Percentiles rank a stretch among this genome's conserved stretches.
phyloP scores from a whole-genome alignment of 2,113 vertebrate genomes.

The Myiopsitta monachus region DNA sequence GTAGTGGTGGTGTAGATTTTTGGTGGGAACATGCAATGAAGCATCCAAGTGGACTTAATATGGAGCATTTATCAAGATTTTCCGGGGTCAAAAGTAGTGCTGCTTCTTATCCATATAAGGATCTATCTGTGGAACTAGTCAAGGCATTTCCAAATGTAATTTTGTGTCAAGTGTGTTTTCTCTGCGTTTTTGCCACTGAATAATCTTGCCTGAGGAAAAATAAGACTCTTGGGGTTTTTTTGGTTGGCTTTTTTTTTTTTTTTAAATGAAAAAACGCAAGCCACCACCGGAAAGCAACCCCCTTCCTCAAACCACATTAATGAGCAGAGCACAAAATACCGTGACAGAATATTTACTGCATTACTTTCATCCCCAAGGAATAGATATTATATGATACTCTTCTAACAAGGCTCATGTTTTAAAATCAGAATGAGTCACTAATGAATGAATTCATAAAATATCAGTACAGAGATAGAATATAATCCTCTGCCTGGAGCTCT shows the following conservation, averaged over 20 bases:
- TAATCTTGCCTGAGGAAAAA: not conserved
- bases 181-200: not conserved
- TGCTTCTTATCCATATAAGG: not conserved
- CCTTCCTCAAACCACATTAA: not conserved
- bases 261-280: not conserved
- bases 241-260: too few species aligned
- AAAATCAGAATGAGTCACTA: slow-evolving; percentile 30
- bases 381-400: not conserved
- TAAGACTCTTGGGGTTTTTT: not conserved
- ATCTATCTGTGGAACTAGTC: not conserved
- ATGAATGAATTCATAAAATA: slow-evolving; percentile 23
- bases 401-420: slow-evolving; percentile 14
- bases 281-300: not conserved
- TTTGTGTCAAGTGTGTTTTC: not conserved
- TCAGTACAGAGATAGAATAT: slow-evolving; percentile 22
- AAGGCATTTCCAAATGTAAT: not conserved
- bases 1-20: not conserved
- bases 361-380: slow-evolving; percentile 7
- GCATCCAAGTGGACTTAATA: not conserved
- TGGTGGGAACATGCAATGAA: not conserved
- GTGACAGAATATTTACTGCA: not conserved
- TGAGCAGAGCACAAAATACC: not conserved
- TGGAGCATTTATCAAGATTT: not conserved
- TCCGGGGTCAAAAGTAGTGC: not conserved
- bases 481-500: not conserved